Base-by-base conservation (phyloP, 1,140 invertebrate genomes). In the Ladona fulva region DNA sequence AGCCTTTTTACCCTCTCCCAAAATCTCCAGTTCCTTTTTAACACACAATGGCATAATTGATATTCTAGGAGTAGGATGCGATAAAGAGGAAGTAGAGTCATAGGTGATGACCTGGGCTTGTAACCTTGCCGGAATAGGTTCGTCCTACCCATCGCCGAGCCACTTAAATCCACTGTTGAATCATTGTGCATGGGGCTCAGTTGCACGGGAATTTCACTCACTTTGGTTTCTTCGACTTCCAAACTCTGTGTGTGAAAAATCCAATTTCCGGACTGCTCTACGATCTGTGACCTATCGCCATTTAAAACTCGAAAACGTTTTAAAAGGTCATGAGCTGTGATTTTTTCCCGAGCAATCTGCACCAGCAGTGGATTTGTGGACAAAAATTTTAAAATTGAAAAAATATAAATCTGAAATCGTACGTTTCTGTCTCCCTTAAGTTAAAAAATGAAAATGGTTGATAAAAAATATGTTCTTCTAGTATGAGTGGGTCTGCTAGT, bases 151-250 rank as follows among this genome's bases (percentile, higher is more conserved):
- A 66, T 66, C 52, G 12, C 52, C 52, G 52, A 66, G 52, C 52
- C 52, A 66, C 52, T 66, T 16, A 66, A 66, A 66, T 22, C 52
- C 52, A 66, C 52, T 66, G 52, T 22, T 66, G 52, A 66, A 66
- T 66, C 52, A 66, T 66, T 66, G 52, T 66, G 52, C 52, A 22
- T 12, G 52, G 52, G 52, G 52, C 52, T 66, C 52, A 66, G n/a
- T 66, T 66, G 52, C 52, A 66, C 52, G 52, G 52, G 52, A 66
- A 66, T 66, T 66, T 66, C 52, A 66, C n/a, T 66, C 52, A 66
- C 52, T 22, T 66, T 22, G 52, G n/a, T 66, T 66, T 66, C 14
- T 6, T 66, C 52, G n/a, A 66, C 52, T 66, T 66, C 52, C 52
- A 16, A 66, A 66, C 3, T 66, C 16, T 66, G 52, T 66, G 52